phyloP scores from a whole-genome alignment of 2,113 vertebrate genomes.

The Vidua macroura region DNA sequence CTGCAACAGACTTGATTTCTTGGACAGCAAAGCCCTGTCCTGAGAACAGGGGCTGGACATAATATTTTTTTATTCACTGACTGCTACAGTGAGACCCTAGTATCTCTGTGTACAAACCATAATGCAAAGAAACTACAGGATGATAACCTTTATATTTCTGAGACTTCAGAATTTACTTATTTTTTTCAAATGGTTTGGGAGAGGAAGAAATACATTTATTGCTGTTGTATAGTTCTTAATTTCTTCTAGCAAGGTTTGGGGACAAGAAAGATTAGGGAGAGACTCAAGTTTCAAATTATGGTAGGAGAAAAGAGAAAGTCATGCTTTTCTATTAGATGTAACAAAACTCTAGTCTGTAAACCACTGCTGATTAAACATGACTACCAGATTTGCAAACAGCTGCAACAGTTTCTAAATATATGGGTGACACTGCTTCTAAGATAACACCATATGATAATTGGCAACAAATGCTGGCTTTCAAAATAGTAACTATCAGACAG shows the following conservation, averaged over 20 bases:
- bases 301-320: not conserved
- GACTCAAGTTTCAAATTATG: not conserved
- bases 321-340: not conserved
- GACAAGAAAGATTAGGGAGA: not conserved
- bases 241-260: not conserved
- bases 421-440: not conserved
- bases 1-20: not conserved
- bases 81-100: not conserved
- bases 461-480: not conserved
- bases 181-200: not conserved
- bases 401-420: conserved; percentile 51
- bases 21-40: not conserved
- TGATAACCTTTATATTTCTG: not conserved
- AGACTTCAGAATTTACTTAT: not conserved
- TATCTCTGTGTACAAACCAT: not conserved
- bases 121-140: not conserved
- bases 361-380: not conserved
- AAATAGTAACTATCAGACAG: conserved; percentile 10
- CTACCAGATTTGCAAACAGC: conserved; percentile 10
- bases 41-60: not conserved
- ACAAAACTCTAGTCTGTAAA: not conserved
- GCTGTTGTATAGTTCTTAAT: not conserved
- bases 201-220: not conserved
- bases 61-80: not conserved
- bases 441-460: not conserved